Evolutionary conservation across 2,113 vertebrate genomes (phyloP), one percentile per base, ranked within the genome.

Genomic region (Tringa solitaria): DNA sequence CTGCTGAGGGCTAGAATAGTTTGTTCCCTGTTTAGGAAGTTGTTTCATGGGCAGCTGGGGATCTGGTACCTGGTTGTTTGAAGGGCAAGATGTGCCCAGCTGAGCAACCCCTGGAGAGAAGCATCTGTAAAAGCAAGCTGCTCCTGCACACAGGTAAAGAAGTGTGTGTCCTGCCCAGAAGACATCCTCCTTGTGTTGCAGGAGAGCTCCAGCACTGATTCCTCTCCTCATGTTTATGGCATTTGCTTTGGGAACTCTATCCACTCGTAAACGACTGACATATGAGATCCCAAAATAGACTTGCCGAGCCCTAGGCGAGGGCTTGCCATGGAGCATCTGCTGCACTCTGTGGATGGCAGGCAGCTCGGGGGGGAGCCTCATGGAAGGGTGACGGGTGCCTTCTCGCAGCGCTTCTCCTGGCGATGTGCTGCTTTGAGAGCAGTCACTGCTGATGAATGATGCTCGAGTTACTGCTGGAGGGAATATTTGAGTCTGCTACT

Each of bases 381-480:
- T 30, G 2, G 6, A 13, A 23, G 6, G 8, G 12, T 18, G 35
- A 7, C 0, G 11, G 75, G 28, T 74, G 37, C 45, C 10, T 6
- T 53, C 70, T 67, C 0, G 0, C 2, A 4, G 19, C 1, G 9
- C 61, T 95, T 75, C 56, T 84, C 22, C 33, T 84, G 87, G n/a
- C 1, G 0, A 0, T 14, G 35, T 39, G 43, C 57, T 3, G 2
- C 76, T 65, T 30, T 37, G 13, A 30, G 72, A 79, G 67, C 70
- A 26, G 48, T 43, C 0, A 0, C 46, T 0, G 6, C 14, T 56
- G 33, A 9, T 24, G 39, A 75, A 14, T 0, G 23, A 21, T 90
- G 70, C 78, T 82, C 0, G 0, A 18, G 14, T 59, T 61, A 7
- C 43, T 67, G n/a, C 28, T 65, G 46, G 43, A 90, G 53, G 20